Evolutionary conservation across 2,888 invertebrate genomes (phyloP), one percentile per base, ranked within the genome.

Genomic region (Fabriciana adippe): DNA sequence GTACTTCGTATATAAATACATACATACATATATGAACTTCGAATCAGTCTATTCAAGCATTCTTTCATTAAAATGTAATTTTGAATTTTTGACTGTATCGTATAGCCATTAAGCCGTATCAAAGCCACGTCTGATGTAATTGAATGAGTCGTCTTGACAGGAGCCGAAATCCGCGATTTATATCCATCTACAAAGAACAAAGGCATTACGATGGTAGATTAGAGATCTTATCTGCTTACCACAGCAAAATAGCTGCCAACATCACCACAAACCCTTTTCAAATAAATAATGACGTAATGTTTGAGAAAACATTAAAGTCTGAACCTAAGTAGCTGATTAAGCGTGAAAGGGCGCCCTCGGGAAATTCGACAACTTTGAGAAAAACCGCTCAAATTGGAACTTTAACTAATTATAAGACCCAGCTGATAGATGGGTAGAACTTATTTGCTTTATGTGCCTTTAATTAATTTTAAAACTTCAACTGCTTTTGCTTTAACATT

Each of bases 251-350:
- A 45, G 50, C 56, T 47, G 5, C 47, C 60, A 64, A 57, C 60
- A 48, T 61, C 48, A 41, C 3, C 47, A 35, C 26, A 68, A 64
- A 56, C 60, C 64, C 41, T 61, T 64, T 53, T 59, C 45, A 31
- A 64, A 64, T 64, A 68, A 64, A 55, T 68, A 61, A 64, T 64
- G 60, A 68, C 55, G 55, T 51, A 55, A 64, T 61, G 55, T 66
- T 61, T n/a, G 35, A 51, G 26, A 65, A 71, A 68, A 65, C 48
- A 69, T 67, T 67, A 67, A 53, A 62, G 67, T 65, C 72, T 77
- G 74, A 70, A 75, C 73, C 77, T 72, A 66, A 78, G 76, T 77
- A 80, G 80, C 79, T 81, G 81, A 85, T 85, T 79, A 80, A 60
- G 70, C 77, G 77, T 74, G 77, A 85, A 83, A 78, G 76, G 76